Evolutionary conservation across 2,113 vertebrate genomes (phyloP).

Genomic region (Equus przewalskii): DNA sequence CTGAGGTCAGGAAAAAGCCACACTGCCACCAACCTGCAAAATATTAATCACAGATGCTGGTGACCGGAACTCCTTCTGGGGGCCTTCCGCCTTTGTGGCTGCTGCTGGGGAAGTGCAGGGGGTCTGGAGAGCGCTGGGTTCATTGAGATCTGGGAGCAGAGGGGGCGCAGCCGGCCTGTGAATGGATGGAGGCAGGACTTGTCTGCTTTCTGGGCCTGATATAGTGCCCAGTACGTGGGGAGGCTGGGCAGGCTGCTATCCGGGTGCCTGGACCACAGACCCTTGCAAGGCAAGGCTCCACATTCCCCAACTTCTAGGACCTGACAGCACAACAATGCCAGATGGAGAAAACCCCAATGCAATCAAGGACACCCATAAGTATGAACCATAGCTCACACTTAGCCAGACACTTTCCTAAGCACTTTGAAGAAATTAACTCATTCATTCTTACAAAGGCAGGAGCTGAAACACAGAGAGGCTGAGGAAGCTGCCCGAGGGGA

Average conservation of each 20-base stretch:
- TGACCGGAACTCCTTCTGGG: background rate
- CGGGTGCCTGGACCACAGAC: background rate
- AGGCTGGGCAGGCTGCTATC: background rate
- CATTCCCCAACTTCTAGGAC: background rate
- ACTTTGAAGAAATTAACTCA: background rate
- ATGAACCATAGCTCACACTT: fast-evolving
- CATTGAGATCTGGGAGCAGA: background rate
- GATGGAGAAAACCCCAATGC: background rate
- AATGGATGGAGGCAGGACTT: background rate
- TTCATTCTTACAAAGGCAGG: background rate
- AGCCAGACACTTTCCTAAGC: background rate
- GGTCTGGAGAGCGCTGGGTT: background rate
- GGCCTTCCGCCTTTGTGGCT: background rate
- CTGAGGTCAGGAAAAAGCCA: constrained; percentile 19
- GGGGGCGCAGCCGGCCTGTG: fast-evolving
- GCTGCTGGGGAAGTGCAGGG: background rate
- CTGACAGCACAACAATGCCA: fast-evolving
- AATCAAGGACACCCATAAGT: fast-evolving
- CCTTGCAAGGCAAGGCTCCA: background rate
- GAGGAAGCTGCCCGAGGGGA: background rate
- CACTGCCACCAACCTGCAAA: background rate
- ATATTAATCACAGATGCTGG: background rate
- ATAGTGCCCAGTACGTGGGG: fast-evolving
- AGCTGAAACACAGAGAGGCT: background rate
- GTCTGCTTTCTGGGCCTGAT: background rate